Evolutionary conservation across 2,797 vertebrate genomes (phyloP).

Genomic region (Yasuhikotakia modesta): DNA sequence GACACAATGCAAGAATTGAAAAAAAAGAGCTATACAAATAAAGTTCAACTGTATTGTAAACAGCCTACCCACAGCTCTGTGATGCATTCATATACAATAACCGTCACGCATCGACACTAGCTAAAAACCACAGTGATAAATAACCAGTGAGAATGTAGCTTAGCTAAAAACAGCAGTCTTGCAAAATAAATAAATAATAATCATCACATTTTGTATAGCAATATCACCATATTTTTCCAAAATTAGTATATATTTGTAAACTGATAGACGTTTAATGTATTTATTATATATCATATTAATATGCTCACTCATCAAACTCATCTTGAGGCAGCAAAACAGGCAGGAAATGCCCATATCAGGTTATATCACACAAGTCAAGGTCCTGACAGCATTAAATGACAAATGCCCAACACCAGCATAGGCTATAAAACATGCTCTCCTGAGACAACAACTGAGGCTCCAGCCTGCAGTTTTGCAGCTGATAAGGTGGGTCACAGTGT

Average conservation of each 20-base stretch:
- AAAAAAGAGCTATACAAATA: too few relatives aligned
- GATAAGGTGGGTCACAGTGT: slow-evolving; percentile 73
- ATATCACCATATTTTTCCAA: background rate
- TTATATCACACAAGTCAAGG: slow-evolving; percentile 54
- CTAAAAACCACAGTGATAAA: background rate
- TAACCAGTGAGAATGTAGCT: background rate
- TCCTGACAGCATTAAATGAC: slow-evolving; percentile 59
- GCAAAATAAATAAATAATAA: slow-evolving; percentile 13
- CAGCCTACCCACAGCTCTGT: slow-evolving; percentile 53
- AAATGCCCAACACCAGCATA: slow-evolving; percentile 57
- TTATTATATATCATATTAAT: slow-evolving; percentile 20
- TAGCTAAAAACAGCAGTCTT: slow-evolving; percentile 4
- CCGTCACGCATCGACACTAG: background rate
- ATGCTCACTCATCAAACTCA: slow-evolving; percentile 35
- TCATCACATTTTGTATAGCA: background rate
- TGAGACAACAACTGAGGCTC: slow-evolving; percentile 64
- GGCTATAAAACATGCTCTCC: slow-evolving; percentile 59
- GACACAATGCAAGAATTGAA: too few relatives aligned
- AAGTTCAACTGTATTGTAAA: slow-evolving; percentile 38
- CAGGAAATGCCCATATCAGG: slow-evolving; percentile 53
- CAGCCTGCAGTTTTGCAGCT: slow-evolving; percentile 61
- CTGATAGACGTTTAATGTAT: slow-evolving; percentile 27
- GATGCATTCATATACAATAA: slow-evolving; percentile 43
- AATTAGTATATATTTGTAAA: slow-evolving; percentile 27
- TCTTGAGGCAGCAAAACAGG: slow-evolving; percentile 49